These are phyloP conservation scores for Osmerus mordax DNA, from an alignment of 2,113 vertebrate genomes.

Conservation along the genomic window DNA sequence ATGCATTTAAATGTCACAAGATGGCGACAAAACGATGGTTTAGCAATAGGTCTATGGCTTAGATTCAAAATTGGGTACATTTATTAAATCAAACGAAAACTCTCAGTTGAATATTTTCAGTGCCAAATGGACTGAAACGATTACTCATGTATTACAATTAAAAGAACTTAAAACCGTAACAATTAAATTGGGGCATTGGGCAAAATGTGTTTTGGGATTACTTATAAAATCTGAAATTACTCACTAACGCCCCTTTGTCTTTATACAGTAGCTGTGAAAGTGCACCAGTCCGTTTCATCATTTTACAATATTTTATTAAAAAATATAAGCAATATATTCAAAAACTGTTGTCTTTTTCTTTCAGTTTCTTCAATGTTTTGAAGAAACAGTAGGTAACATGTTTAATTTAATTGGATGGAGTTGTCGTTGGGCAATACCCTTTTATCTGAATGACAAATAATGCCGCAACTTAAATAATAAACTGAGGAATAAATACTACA, in stretches of 20 bases:
- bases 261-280: background rate
- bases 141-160: background rate
- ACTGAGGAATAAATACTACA: background rate
- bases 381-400: background rate
- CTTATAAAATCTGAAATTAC: background rate
- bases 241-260: background rate
- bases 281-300: background rate
- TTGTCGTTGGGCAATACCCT: background rate
- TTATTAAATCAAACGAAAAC: too few species aligned
- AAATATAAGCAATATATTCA: slow-evolving; percentile 4
- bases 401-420: background rate
- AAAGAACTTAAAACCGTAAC: background rate
- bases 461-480: background rate
- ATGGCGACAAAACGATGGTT: slow-evolving; percentile 23
- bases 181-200: too few species aligned
- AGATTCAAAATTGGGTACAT: background rate
- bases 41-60: background rate
- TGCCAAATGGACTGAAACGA: too few species aligned
- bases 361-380: background rate
- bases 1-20: slow-evolving; percentile 24
- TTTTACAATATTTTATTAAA: background rate
- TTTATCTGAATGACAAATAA: background rate
- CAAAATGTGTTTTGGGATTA: too few species aligned
- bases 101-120: too few species aligned
- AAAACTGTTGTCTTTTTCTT: background rate